phyloP scores from a whole-genome alignment of 2,888 invertebrate species.

The Meta bourneti region DNA sequence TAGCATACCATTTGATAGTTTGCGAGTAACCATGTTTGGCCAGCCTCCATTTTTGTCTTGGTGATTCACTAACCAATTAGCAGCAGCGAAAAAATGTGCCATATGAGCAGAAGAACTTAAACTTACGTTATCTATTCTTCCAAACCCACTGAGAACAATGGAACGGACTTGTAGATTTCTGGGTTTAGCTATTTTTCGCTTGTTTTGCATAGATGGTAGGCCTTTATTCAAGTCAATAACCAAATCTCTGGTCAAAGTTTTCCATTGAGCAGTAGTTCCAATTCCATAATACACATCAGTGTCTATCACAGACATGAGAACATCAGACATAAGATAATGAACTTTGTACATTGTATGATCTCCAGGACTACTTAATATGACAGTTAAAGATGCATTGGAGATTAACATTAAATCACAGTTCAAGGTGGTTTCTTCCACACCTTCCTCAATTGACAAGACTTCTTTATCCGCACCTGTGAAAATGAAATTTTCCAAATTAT shows the following conservation, averaged over 20 bases:
- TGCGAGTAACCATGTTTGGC: constrained; percentile 91
- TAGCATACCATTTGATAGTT: constrained; percentile 85
- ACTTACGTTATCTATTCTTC: constrained; percentile 88
- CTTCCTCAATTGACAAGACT: constrained; percentile 85
- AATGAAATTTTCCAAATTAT: constrained; percentile 14
- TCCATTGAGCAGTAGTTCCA: constrained; percentile 65
- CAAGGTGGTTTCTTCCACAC: constrained; percentile 87
- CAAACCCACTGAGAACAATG: constrained; percentile 85
- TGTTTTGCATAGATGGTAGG: constrained; percentile 81
- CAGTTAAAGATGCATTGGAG: constrained; percentile 90
- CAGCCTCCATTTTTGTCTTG: constrained; percentile 96
- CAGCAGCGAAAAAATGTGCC: constrained; percentile 94
- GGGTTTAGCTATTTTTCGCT: constrained; percentile 71
- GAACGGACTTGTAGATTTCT: constrained; percentile 75
- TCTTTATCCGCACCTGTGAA: constrained; percentile 81
- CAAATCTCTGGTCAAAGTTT: constrained; percentile 87
- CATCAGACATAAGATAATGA: constrained; percentile 89
- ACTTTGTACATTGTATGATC: constrained; percentile 89
- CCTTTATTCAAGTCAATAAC: constrained; percentile 96
- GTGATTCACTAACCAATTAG: constrained; percentile 93
- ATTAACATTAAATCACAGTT: constrained; percentile 85
- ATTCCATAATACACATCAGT: constrained; percentile 73
- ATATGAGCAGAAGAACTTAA: constrained; percentile 91
- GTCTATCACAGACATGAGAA: constrained; percentile 85
- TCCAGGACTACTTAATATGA: constrained; percentile 87